Conservation (phyloP, 2,113 vertebrate genomes). For the Regulus satrapa region DNA sequence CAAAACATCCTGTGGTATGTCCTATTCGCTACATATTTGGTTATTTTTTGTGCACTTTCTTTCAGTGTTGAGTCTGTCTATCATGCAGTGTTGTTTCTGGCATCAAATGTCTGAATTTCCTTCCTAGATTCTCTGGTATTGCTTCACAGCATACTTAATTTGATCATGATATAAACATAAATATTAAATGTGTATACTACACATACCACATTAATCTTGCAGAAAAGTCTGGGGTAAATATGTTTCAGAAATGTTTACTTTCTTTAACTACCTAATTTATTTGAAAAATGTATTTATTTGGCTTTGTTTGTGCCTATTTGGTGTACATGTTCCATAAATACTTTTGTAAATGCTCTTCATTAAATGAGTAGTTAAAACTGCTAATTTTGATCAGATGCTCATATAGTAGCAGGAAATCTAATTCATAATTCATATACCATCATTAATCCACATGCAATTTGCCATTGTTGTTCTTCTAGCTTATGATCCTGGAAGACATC, state of each 20-base stretch:
- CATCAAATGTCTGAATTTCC: not conserved
- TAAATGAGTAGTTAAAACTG: constrained; percentile 4
- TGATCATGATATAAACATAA: not conserved
- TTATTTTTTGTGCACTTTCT: not conserved
- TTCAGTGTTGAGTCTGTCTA: not conserved
- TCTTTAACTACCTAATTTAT: not conserved
- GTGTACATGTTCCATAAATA: not conserved
- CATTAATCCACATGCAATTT: not conserved
- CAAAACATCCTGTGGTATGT: constrained; percentile 58
- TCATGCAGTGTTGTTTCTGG: not conserved
- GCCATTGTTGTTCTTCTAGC: not conserved
- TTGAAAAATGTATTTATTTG: not conserved
- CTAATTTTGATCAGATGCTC: constrained; percentile 31
- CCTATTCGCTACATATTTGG: constrained; percentile 8
- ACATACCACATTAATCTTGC: not conserved
- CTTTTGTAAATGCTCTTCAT: not conserved
- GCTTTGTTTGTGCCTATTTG: not conserved
- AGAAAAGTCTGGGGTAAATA: constrained; percentile 12
- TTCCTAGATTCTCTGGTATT: not conserved
- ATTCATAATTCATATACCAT: not conserved
- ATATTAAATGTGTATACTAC: not conserved
- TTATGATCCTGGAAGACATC: not conserved
- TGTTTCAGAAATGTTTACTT: constrained; percentile 3
- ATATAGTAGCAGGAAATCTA: not conserved
- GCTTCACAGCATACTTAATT: not conserved